Base-by-base conservation (phyloP, 2,888 invertebrate species). In the Zhuqinia jingwanae region DNA sequence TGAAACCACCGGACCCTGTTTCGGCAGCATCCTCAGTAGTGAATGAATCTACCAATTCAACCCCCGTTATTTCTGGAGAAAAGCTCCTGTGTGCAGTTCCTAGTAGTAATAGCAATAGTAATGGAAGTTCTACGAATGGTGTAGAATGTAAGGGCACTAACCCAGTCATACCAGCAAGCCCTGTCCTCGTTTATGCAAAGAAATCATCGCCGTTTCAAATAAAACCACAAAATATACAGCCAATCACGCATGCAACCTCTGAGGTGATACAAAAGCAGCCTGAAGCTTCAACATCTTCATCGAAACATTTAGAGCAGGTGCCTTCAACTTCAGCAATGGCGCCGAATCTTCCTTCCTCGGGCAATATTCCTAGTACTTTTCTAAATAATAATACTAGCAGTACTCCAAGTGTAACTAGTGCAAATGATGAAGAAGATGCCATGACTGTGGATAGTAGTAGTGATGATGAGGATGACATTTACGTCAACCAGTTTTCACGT, bases 251-350 rank as follows among this genome's bases (percentile, higher is more conserved):
- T 1, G 22, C 22, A 8, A 45, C 45, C 5, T 6, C 17, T 3
- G 36, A 76, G 27, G 11, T 15, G 11, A 6, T 10, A 36, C 30
- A 42, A 17, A 36, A 36, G n/a, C 42, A 68, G 42, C 10, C 68
- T 22, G 68, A 68, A 45, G 22, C 36, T 17, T 65, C 68, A 0
- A 10, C 20, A 11, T 36, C 65, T 1, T 42, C 68, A n/a, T 20
- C 45, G 0, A 73, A 73, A 27, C 25, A 25, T 53, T 27, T 50
- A 5, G 53, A 79, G 17, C 45, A 27, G 13, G 22, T 65, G 50
- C 79, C 79, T 79, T 65, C 79, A 60, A 80, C 80, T 15, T 70
- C 80, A 42, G 22, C 56, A 15, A 68, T 45, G 53, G 68, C 80
- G 50, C 53, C 68, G 0, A 56, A 36, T 20, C 20, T 45, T 1